Conservation (phyloP, 1,140 invertebrate genomes). For the Pachyrhynchus sulphureomaculatus region DNA sequence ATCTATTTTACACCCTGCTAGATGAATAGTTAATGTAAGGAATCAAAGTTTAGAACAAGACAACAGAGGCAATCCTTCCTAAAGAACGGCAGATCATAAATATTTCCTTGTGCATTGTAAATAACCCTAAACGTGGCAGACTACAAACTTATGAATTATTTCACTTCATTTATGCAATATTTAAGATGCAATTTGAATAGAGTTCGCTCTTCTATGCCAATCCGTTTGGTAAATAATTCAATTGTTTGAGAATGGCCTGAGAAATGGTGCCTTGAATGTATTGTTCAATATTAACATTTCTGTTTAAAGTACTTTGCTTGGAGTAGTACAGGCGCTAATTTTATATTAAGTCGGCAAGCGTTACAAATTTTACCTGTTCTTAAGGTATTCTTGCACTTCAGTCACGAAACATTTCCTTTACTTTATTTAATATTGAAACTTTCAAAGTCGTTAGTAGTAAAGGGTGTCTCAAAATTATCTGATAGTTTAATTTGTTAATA, state of each 20-base stretch:
- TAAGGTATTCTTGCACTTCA: neutral
- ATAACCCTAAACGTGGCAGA: conserved; percentile 53
- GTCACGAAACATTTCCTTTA: neutral
- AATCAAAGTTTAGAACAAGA: conserved; percentile 50
- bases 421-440: neutral
- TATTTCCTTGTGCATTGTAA: conserved; percentile 54
- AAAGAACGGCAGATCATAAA: conserved; percentile 48
- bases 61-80: conserved; percentile 47
- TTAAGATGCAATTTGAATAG: conserved; percentile 54
- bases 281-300: conserved; percentile 50
- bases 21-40: conserved; percentile 45
- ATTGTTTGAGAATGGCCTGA: conserved; percentile 50
- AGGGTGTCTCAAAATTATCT: too few relatives aligned
- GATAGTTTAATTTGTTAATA: too few relatives aligned
- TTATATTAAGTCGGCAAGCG: conserved; percentile 33
- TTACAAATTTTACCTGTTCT: conserved; percentile 6
- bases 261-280: conserved; percentile 46
- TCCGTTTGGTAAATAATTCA: conserved; percentile 54
- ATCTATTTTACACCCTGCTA: conserved; percentile 29
- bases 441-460: too few relatives aligned
- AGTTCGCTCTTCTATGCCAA: conserved; percentile 52
- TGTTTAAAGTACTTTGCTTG: conserved; percentile 42
- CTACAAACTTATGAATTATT: conserved; percentile 55
- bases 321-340: conserved; percentile 40
- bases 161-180: conserved; percentile 53